Evolutionary conservation across 2,888 invertebrate genomes (phyloP).

Genomic region (Drosophila anomelani): DNA sequence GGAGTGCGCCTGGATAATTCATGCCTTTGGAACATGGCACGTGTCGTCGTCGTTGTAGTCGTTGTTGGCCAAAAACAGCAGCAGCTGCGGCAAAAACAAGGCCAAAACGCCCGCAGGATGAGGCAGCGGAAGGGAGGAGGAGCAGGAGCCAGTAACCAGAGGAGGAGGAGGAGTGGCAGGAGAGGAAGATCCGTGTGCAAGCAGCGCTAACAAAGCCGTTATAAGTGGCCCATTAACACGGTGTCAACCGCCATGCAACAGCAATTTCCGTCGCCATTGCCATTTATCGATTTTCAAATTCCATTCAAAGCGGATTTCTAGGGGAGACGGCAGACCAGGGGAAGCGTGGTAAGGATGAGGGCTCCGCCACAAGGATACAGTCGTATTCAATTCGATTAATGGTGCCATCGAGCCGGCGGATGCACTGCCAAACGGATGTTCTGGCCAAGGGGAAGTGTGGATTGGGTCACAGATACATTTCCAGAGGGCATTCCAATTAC

Average conservation of each 20-base stretch:
- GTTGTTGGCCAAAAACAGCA: slow-evolving; percentile 33
- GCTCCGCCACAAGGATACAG: slow-evolving; percentile 22
- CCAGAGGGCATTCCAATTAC: slow-evolving; percentile 1
- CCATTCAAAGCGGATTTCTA: slow-evolving; percentile 38
- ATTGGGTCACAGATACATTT: slow-evolving; percentile 18
- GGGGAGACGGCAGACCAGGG: neutral
- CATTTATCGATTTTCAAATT: slow-evolving; percentile 49
- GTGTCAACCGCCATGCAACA: slow-evolving; percentile 63
- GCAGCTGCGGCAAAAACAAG: slow-evolving; percentile 28
- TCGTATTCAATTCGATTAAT: slow-evolving; percentile 37
- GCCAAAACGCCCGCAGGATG: neutral
- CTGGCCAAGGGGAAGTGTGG: slow-evolving; percentile 13
- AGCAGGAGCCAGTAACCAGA: neutral
- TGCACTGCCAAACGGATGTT: slow-evolving; percentile 30
- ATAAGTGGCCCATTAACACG: slow-evolving; percentile 56
- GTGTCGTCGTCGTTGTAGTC: slow-evolving; percentile 17
- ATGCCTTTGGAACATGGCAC: slow-evolving; percentile 36
- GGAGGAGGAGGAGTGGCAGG: neutral
- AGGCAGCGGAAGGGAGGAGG: neutral
- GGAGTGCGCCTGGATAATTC: slow-evolving; percentile 34
- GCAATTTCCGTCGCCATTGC: slow-evolving; percentile 48
- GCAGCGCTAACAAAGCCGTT: slow-evolving; percentile 41
- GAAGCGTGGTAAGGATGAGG: neutral
- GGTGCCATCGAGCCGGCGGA: slow-evolving; percentile 31
- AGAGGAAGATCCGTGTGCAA: slow-evolving; percentile 27